These are phyloP conservation scores for Zosterops pallidus DNA, from an alignment of 2,113 vertebrate genomes.

Conservation along the genomic window DNA sequence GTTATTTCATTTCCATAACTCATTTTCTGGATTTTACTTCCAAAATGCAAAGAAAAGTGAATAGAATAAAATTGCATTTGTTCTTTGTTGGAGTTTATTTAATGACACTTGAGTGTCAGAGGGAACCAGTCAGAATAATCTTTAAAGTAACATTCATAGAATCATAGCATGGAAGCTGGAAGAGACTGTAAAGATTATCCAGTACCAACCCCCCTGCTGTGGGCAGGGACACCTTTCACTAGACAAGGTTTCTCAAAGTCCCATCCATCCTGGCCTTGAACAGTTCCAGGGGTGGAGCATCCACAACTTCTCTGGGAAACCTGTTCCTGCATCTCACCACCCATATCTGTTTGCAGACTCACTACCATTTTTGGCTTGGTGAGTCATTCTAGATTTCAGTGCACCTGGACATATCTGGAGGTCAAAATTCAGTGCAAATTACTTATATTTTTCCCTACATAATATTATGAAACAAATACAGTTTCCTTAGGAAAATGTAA, in stretches of 20 bases:
- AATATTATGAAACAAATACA: background rate
- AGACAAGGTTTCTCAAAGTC: background rate
- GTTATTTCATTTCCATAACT: background rate
- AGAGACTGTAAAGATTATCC: background rate
- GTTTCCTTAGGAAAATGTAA: background rate
- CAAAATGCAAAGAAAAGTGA: background rate
- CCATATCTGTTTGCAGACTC: background rate
- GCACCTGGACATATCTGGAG: background rate
- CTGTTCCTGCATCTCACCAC: background rate
- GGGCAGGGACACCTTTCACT: background rate
- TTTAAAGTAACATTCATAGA: background rate
- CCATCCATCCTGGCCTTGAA: background rate
- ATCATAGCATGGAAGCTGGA: background rate
- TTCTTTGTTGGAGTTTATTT: background rate
- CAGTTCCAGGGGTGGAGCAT: background rate
- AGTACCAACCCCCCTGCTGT: background rate
- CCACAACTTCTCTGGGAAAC: background rate
- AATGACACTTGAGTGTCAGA: background rate
- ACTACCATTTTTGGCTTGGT: background rate
- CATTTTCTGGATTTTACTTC: background rate
- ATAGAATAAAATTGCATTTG: background rate
- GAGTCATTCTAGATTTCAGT: background rate
- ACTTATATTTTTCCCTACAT: background rate
- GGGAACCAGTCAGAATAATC: background rate
- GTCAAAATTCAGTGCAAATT: background rate